Evolutionary conservation across 2,797 vertebrate species (phyloP).

Genomic region (Rhinella marina): DNA sequence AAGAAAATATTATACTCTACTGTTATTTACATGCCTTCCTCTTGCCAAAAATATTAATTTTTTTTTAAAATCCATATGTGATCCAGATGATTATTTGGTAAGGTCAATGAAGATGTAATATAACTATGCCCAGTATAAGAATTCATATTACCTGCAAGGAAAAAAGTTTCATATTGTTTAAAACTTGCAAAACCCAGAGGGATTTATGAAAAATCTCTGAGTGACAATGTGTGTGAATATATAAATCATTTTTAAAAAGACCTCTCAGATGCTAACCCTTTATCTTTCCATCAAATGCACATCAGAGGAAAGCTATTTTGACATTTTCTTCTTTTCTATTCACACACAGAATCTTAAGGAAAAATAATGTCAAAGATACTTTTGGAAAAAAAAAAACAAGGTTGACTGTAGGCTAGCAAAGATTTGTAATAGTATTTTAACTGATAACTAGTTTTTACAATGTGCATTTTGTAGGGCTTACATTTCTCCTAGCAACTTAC

Average conservation of each 20-base stretch:
- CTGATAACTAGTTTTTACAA: neutral
- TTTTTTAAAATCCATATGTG: neutral
- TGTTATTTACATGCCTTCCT: neutral
- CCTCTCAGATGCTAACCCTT: constrained; percentile 56
- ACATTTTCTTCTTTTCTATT: constrained; percentile 49
- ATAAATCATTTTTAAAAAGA: constrained; percentile 57
- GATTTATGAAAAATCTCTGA: constrained; percentile 49
- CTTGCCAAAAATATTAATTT: neutral
- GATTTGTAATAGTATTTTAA: constrained; percentile 1
- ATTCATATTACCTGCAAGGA: constrained; percentile 25
- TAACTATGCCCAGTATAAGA: neutral
- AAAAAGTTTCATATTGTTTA: constrained; percentile 46
- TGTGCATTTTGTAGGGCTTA: neutral
- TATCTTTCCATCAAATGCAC: constrained; percentile 59
- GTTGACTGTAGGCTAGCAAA: constrained; percentile 9
- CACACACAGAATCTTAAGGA: constrained; percentile 51
- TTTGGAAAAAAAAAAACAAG: constrained; percentile 29
- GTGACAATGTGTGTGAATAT: constrained; percentile 56
- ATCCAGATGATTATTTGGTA: neutral
- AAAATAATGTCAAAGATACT: constrained; percentile 39
- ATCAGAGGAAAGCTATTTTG: constrained; percentile 57
- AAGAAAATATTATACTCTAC: neutral
- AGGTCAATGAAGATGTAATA: neutral
- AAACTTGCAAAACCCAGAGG: constrained; percentile 45
- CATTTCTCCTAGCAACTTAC: neutral